Base-by-base conservation (phyloP, 2,113 vertebrate species). In the Excalfactoria chinensis region DNA sequence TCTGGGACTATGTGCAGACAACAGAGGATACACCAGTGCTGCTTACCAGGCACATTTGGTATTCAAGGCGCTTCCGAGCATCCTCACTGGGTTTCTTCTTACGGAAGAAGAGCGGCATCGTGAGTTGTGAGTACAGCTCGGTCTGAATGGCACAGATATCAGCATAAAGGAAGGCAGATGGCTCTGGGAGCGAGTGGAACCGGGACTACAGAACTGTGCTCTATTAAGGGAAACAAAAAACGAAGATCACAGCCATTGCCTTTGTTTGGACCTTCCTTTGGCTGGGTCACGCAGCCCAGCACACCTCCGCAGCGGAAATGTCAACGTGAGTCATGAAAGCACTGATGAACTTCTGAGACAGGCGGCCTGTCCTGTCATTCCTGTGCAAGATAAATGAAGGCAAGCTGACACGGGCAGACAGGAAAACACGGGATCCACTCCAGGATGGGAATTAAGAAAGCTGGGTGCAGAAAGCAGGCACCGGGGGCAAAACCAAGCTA, bases 1-100 rank as follows among this genome's bases (percentile, higher is more conserved):
- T 2, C 28, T 64, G 81, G 41, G 16, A 40, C 9, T 10, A 18
- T 64, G 8, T 8, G 4, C 32, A 37, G 15, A 55, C n/a, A 26
- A 43, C 19, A 56, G 59, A 30, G 10, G 15, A 28, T 35, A 34
- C 7, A 68, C 25, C 1, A 0, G 51, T n/a, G 3, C 0, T 51
- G 26, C 97, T 98, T 49, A 99, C 99, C 98, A 98, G 97, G 86
- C 98, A 99, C 94, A 99, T 97, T 93, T 99, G 99, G 97, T 99
- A 98, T 56, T 99, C 99, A 13, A 99, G 97, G 82, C 98, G 98
- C 76, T 99, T 99, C 80, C 97, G 98, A 55, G 98, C 98, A 18
- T 99, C 99, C 3, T 98, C 98, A 1, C 98, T 99, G 78, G 98
- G 98, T 84, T 99, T 99, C 96, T 97, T 98, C 98, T 98, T 99